Percentiles rank a stretch among this genome's conserved stretches.
phyloP scores from a whole-genome alignment of 2,797 vertebrate genomes.

The Oreonectes daqikongensis region DNA sequence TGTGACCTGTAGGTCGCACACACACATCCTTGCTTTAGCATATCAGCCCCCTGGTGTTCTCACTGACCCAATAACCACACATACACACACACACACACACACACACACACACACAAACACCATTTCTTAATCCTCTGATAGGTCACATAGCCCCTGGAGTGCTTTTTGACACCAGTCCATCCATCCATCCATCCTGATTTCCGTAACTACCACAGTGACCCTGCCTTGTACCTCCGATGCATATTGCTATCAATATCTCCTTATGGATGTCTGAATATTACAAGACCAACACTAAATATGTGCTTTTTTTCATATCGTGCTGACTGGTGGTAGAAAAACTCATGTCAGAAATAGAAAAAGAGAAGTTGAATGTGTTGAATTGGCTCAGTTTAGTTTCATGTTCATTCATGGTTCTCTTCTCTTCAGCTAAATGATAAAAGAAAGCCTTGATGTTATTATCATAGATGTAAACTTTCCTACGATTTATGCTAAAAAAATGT shows the following conservation, averaged over 20 bases:
- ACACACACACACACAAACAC: slow-evolving; percentile 43
- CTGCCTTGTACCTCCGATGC: not conserved
- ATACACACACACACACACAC: slow-evolving; percentile 43
- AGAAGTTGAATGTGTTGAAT: no score
- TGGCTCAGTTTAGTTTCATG: not conserved
- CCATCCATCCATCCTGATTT: slow-evolving; percentile 39
- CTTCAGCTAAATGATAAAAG: not conserved
- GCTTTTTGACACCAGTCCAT: slow-evolving; percentile 33
- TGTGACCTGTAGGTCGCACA: slow-evolving; percentile 28
- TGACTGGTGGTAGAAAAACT: not conserved
- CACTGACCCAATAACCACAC: slow-evolving; percentile 45
- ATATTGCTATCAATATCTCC: not conserved
- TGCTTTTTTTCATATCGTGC: no score
- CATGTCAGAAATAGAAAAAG: no score
- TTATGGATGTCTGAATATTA: not conserved
- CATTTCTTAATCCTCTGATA: slow-evolving; percentile 50
- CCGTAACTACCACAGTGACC: not conserved
- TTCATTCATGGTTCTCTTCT: not conserved
- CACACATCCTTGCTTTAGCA: slow-evolving; percentile 37
- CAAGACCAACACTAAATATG: not conserved
- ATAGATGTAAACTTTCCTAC: not conserved
- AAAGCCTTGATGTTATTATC: not conserved
- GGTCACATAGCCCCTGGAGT: slow-evolving; percentile 42
- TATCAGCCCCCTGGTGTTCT: slow-evolving; percentile 55
- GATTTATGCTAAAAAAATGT: not conserved